Conservation (phyloP, 2,113 vertebrate species). For the Heterotilapia buettikoferi region DNA sequence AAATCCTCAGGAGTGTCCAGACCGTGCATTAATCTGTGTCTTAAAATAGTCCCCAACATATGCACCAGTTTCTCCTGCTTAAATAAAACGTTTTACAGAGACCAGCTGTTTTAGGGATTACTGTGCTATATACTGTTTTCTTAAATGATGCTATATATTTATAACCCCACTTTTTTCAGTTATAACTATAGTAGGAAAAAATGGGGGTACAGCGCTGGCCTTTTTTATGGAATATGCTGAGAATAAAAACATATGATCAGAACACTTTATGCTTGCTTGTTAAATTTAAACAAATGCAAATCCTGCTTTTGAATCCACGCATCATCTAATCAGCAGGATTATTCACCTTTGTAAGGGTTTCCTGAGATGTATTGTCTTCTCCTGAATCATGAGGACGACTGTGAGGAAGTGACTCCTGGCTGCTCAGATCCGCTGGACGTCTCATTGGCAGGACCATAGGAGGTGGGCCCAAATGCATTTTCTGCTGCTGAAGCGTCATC, state of each 20-base stretch:
- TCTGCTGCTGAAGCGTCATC: conserved; percentile 85
- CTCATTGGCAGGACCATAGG: conserved; percentile 68
- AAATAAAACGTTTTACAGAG: background rate
- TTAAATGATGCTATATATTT: background rate
- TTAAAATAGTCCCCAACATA: background rate
- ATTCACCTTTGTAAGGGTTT: conserved; percentile 68
- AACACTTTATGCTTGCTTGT: background rate
- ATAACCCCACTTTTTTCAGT: background rate
- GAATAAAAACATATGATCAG: background rate
- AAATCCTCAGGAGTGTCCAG: background rate
- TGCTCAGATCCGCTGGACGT: conserved; percentile 70
- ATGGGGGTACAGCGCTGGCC: background rate
- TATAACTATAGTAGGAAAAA: background rate
- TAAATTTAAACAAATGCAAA: background rate
- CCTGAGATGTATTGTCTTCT: conserved; percentile 50
- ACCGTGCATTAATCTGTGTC: background rate
- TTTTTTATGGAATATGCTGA: background rate
- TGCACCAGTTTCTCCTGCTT: background rate
- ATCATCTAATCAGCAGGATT: background rate
- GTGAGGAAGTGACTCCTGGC: conserved; percentile 75
- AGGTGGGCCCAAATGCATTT: conserved; percentile 82
- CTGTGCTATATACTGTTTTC: background rate
- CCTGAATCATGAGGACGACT: conserved; percentile 75
- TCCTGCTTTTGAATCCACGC: background rate
- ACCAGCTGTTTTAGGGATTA: background rate